Evolutionary conservation across 1,140 invertebrate genomes (phyloP), one percentile per base, ranked within the genome.

Genomic region (Zaprionus davidi): DNA sequence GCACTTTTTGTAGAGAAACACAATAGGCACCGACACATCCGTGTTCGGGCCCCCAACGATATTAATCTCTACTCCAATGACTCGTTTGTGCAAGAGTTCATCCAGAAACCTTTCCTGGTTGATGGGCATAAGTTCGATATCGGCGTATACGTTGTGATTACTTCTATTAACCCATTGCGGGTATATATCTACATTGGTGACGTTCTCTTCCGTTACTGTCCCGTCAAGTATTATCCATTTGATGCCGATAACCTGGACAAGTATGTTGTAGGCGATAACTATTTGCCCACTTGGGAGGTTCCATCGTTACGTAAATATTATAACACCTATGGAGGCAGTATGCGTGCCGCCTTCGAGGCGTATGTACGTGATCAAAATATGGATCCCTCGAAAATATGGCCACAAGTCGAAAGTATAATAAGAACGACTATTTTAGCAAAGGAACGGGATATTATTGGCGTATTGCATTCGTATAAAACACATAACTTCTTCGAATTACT

Each of bases 101-200:
- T 97, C 20, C 94, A 96, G 59, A 96, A 95, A 73, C 98, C 98
- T 11, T 96, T 97, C 71, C 93, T 97, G 15, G 95, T 98, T 3
- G 97, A 97, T 90, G 97, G 96, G 0, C 95, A 97, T 91, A 99
- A 99, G 93, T 99, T 99, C 94, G 98, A 99, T 92, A 98, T 99
- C 91, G 98, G 98, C 17, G 95, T 99, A 20, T 99, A 99, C 93
- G 97, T 97, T 0, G 96, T 97, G 1, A 93, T 99, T 2, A 99
- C 98, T 0, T 98, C 97, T 0, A 94, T 99, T 1, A 95, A 98
- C 93, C 98, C 98, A 12, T 92, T 99, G 1, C 94, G 98, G 81
- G 95, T 97, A 0, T 99, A 99, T 85, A 96, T 96, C 66, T 98
- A 98, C 90, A 96, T 97, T 91, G 97, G 96, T 6, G 98, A 99